These are phyloP conservation scores for Venustaconcha ellipsiformis DNA, from an alignment of 1,140 invertebrate species.

Conservation along the genomic window DNA sequence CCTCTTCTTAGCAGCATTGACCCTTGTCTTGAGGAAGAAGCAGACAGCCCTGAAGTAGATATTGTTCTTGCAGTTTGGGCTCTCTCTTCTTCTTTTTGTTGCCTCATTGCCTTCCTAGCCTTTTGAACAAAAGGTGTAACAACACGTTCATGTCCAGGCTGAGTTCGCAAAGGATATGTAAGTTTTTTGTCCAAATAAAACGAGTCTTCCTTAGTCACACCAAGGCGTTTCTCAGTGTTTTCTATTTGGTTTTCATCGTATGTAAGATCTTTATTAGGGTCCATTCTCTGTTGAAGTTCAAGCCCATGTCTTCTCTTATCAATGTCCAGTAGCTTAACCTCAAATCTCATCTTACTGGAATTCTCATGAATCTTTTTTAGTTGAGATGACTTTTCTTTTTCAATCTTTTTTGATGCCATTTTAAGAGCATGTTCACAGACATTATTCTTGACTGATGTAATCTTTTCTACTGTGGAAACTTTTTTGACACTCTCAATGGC, in stretches of 20 bases:
- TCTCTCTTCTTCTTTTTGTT: constrained; percentile 36
- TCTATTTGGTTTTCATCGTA: constrained; percentile 55
- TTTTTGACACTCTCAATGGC: constrained; percentile 46
- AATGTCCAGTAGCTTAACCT: constrained; percentile 60
- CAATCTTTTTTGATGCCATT: constrained; percentile 40
- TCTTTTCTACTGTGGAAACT: constrained; percentile 48
- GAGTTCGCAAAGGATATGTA: constrained; percentile 46
- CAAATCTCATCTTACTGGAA: constrained; percentile 52
- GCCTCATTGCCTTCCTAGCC: constrained; percentile 46
- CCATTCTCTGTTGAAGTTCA: constrained; percentile 49
- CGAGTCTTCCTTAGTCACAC: constrained; percentile 40
- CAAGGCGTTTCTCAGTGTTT: constrained; percentile 53
- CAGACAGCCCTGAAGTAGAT: constrained; percentile 30
- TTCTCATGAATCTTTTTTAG: constrained; percentile 53
- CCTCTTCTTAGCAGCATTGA: constrained; percentile 25
- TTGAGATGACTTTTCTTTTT: constrained; percentile 40
- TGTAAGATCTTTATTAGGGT: constrained; percentile 53
- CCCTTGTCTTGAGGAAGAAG: constrained; percentile 12
- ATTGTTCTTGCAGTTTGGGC: constrained; percentile 12
- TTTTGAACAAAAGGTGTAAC: constrained; percentile 50
- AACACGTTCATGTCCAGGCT: constrained; percentile 44
- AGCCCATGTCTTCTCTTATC: constrained; percentile 56
- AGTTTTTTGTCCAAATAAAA: constrained; percentile 58
- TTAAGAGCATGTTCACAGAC: constrained; percentile 57
- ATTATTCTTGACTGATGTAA: constrained; percentile 60